Evolutionary conservation across 2,888 invertebrate species (phyloP).

Genomic region (Bugulina stolonifera): DNA sequence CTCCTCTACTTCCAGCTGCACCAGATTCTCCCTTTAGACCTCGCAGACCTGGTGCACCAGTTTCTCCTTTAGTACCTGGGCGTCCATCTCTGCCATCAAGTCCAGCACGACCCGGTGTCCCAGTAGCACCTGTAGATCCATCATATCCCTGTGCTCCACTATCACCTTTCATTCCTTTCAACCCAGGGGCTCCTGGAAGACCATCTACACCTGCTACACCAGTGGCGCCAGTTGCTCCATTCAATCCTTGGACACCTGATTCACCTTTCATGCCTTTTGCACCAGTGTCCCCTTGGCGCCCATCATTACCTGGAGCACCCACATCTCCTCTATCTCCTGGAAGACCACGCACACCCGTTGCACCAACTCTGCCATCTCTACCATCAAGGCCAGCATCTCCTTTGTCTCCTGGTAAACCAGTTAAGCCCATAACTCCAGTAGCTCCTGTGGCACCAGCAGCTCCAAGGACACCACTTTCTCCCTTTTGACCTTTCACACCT

Average conservation of each 20-base stretch:
- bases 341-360: slow-evolving; percentile 28
- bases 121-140: slow-evolving; percentile 28
- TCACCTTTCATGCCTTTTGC: slow-evolving; percentile 27
- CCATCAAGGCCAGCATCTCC: slow-evolving; percentile 27
- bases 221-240: slow-evolving; percentile 26
- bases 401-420: slow-evolving; percentile 27
- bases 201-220: slow-evolving; percentile 28
- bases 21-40: slow-evolving; percentile 28
- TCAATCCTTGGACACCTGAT: slow-evolving; percentile 25
- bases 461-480: slow-evolving; percentile 28
- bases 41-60: slow-evolving; percentile 26
- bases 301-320: slow-evolving; percentile 29
- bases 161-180: slow-evolving; percentile 26
- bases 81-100: slow-evolving; percentile 23
- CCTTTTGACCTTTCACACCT: slow-evolving; percentile 29
- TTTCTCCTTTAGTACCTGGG: slow-evolving; percentile 23
- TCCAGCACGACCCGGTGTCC: slow-evolving; percentile 26
- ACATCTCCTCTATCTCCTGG: slow-evolving; percentile 27
- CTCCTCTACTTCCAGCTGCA: slow-evolving; percentile 26
- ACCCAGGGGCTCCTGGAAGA: slow-evolving; percentile 26
- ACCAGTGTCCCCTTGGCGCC: slow-evolving; percentile 28
- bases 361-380: slow-evolving; percentile 27
- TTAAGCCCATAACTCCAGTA: slow-evolving; percentile 27
- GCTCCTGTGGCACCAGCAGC: slow-evolving; percentile 29
- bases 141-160: slow-evolving; percentile 29